Percentiles rank a stretch among this genome's conserved stretches.
Evolutionary conservation across 2,888 invertebrate genomes (phyloP).

Genomic region (Oscheius onirici): DNA sequence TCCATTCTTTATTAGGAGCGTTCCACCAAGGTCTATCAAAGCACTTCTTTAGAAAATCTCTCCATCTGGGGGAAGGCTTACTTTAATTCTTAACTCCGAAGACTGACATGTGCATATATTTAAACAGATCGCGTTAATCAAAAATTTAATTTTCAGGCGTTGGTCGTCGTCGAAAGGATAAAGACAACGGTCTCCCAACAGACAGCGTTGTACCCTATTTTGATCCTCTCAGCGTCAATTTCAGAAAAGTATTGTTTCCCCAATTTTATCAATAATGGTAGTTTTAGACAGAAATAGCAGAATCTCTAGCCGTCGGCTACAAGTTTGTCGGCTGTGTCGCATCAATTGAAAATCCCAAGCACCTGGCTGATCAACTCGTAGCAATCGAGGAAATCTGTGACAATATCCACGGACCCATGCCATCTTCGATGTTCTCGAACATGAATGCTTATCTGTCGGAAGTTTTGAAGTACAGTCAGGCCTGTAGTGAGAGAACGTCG

Average conservation of each 20-base stretch:
- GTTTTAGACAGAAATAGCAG: not conserved
- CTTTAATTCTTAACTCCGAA: too few species aligned
- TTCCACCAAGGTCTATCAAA: too few species aligned
- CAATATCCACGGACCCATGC: conserved; percentile 9
- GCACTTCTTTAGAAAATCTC: too few species aligned
- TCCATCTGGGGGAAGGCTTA: too few species aligned
- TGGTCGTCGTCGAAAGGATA: conserved; percentile 21
- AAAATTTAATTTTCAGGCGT: conserved; percentile 12
- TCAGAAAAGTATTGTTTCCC: conserved; percentile 9
- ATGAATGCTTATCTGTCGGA: conserved; percentile 10
- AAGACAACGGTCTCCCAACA: conserved; percentile 1
- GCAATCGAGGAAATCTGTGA: conserved; percentile 19
- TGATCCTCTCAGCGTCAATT: not conserved
- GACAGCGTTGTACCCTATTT: conserved; percentile 21
- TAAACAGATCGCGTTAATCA: too few species aligned
- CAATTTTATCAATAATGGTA: not conserved
- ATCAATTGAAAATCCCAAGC: not conserved
- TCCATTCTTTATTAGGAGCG: too few species aligned
- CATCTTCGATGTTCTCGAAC: conserved; percentile 3
- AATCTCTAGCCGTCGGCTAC: conserved; percentile 1
- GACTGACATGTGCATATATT: too few species aligned
- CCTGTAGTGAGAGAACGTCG: conserved; percentile 18
- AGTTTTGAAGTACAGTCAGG: conserved; percentile 12
- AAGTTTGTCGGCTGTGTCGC: not conserved
- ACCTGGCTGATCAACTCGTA: not conserved